These are phyloP conservation scores for Temnothorax curvispinosus DNA, from an alignment of 1,140 invertebrate species.

Conservation along the genomic window DNA sequence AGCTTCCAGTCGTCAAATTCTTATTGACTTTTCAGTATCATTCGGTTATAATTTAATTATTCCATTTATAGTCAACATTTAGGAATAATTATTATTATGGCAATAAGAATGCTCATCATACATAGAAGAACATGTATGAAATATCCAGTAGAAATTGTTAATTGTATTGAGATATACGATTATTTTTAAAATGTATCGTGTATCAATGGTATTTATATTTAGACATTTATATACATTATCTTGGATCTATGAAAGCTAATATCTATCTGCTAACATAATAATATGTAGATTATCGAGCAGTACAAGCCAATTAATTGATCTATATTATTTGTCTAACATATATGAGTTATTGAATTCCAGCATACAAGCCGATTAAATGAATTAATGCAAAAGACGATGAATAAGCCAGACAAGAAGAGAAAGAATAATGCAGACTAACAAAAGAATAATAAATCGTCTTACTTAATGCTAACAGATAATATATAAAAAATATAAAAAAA, in stretches of 20 bases:
- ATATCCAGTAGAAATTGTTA: background rate
- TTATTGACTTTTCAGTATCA: background rate
- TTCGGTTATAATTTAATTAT: background rate
- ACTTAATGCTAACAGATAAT: background rate
- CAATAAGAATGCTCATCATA: background rate
- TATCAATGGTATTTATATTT: background rate
- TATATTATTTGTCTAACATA: background rate
- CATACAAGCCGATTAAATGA: background rate
- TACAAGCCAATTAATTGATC: too few species aligned
- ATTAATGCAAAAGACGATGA: background rate
- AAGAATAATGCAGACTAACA: background rate
- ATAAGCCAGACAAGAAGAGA: background rate
- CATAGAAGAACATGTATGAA: background rate
- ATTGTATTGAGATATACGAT: background rate
- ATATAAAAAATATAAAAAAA: too few species aligned
- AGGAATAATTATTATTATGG: background rate
- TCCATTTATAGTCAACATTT: background rate
- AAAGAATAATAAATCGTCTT: background rate
- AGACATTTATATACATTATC: background rate
- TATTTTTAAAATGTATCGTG: background rate
- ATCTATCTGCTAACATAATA: background rate
- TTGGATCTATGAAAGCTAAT: background rate
- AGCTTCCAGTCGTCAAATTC: background rate
- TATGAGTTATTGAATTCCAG: constrained; percentile 4
- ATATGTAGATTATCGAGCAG: background rate